Percentiles rank a stretch among this genome's conserved stretches.
Evolutionary conservation across 1,140 invertebrate species (phyloP).

Genomic region (Coelopa frigida): DNA sequence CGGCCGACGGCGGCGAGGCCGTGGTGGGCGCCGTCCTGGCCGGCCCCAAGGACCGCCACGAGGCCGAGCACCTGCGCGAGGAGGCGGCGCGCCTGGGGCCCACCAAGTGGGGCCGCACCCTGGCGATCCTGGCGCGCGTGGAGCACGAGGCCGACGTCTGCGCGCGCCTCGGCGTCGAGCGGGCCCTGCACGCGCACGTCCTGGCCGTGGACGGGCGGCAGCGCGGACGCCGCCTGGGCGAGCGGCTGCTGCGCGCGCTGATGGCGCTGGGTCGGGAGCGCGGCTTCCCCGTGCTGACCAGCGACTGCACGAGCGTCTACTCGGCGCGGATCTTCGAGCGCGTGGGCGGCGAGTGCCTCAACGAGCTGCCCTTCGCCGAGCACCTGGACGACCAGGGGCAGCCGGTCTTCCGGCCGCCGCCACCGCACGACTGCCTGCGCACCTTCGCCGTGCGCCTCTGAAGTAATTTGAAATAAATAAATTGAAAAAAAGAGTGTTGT

Average conservation of each 20-base stretch:
- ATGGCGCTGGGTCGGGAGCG: not conserved
- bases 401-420: not conserved
- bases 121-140: constrained; percentile 5
- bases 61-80: constrained; percentile 10
- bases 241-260: not conserved
- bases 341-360: constrained; percentile 4
- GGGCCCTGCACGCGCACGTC: constrained; percentile 7
- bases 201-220: not conserved
- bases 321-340: constrained; percentile 4
- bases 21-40: constrained; percentile 14
- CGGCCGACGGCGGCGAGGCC: not conserved
- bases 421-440: not conserved
- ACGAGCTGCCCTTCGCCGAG: constrained; percentile 1
- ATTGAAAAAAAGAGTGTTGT: no score
- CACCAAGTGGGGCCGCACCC: constrained; percentile 10
- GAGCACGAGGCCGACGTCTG: constrained; percentile 7
- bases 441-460: constrained; percentile 4
- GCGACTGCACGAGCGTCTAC: constrained; percentile 10
- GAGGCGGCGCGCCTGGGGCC: not conserved
- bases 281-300: not conserved
- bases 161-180: not conserved
- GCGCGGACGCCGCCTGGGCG: constrained; percentile 5
- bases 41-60: constrained; percentile 8
- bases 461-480: no score
- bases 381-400: constrained; percentile 1